Base-by-base conservation (phyloP, 2,113 vertebrate genomes). In the Entosphenus tridentatus region DNA sequence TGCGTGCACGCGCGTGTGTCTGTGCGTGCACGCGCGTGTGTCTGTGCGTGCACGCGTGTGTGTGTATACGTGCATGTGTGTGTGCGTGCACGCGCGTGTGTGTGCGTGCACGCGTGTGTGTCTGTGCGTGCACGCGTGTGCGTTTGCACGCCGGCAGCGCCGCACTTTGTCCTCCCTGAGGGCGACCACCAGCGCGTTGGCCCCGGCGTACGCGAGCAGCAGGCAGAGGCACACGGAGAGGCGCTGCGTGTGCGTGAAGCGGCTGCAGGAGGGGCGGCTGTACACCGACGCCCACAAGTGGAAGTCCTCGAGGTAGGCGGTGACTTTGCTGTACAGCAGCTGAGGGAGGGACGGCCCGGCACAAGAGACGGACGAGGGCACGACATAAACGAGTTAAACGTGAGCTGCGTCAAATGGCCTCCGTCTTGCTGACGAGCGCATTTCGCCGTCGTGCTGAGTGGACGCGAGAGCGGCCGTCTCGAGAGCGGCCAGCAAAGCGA, bases 211-310 rank as follows among this genome's bases (percentile, higher is more conserved):
- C 1, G 75, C 70, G 55, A 78, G 72, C 14, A 83, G 73, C 54
- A 85, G 74, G 73, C 82, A 73, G 57, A 82, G 70, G 71, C 81
- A 81, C 67, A 85, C 70, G 0, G 75, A 67, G 10, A 86, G 80
- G 12, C 83, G 80, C 9, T 82, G 79, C 0, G 76, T 73, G 70
- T 57, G 78, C 12, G 75, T 80, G 74, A 81, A 79, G 1, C 71
- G 12, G 55, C 74, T 77, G 56, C 78, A 77, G 1, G 74, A 72
- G 2, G 84, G 82, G n/a, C 76, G 75, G 67, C 76, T 78, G 74
- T 73, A 81, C 55, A 80, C 73, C 0, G 82, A 86, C 8, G 77
- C 70, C 84, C 87, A 87, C 1, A 74, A 68, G 57, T 87, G 85
- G 67, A 80, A 77, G 68, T 86, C 83, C 12, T 82, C 74, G 73